Evolutionary conservation across 2,888 invertebrate genomes (phyloP).

Genomic region (Microctonus hyperodae): DNA sequence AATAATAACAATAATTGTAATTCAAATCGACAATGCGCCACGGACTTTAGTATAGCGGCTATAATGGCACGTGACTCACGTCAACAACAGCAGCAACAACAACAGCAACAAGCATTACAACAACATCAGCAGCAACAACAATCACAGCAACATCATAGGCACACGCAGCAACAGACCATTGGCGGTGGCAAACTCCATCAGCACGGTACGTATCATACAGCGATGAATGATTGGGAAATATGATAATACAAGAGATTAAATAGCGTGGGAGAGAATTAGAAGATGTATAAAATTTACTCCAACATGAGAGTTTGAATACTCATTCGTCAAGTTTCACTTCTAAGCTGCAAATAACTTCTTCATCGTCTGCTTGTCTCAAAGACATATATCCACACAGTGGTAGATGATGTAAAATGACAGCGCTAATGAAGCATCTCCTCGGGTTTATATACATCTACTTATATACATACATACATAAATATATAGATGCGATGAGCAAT

Average conservation of each 20-base stretch:
- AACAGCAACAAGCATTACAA: slow-evolving; percentile 62
- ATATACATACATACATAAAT: too few relatives aligned
- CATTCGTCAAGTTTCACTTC: background rate
- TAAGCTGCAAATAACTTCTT: slow-evolving; percentile 25
- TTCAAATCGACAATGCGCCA: slow-evolving; percentile 80
- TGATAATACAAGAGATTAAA: background rate
- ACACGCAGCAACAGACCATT: slow-evolving; percentile 51
- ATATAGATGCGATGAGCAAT: too few relatives aligned
- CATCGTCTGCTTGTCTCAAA: slow-evolving; percentile 21
- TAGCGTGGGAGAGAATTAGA: background rate
- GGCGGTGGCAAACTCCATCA: slow-evolving; percentile 58
- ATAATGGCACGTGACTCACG: slow-evolving; percentile 83
- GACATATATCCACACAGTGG: slow-evolving; percentile 16
- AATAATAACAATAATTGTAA: slow-evolving; percentile 49
- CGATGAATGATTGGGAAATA: background rate
- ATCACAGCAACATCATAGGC: slow-evolving; percentile 46
- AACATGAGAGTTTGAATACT: slow-evolving; percentile 13
- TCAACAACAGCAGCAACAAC: slow-evolving; percentile 68
- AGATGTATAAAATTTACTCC: background rate
- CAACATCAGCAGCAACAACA: slow-evolving; percentile 67
- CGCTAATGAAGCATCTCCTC: slow-evolving; percentile 22
- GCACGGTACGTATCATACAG: slow-evolving; percentile 46
- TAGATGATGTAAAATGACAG: slow-evolving; percentile 24
- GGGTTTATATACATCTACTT: background rate
- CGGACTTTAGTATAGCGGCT: slow-evolving; percentile 95